phyloP scores from a whole-genome alignment of 2,797 vertebrate species.

The Apodemus agrarius region DNA sequence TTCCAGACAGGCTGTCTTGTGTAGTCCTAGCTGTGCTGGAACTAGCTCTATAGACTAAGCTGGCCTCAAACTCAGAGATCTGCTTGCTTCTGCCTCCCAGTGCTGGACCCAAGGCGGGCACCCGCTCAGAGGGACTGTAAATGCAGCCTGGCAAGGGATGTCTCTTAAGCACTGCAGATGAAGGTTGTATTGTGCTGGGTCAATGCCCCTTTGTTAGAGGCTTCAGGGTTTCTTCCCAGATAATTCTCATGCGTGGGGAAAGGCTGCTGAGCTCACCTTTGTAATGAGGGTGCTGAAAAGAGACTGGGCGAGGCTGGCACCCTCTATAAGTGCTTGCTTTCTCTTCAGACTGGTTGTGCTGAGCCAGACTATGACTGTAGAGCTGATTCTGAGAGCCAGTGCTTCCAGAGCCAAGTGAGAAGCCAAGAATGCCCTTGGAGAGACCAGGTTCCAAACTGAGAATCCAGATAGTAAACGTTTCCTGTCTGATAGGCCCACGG shows the following conservation, averaged over 20 bases:
- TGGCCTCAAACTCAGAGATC: background rate
- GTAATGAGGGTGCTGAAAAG: conserved; percentile 51
- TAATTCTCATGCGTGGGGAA: conserved; percentile 39
- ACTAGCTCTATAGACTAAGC: background rate
- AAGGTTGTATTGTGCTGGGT: conserved; percentile 54
- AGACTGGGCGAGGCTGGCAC: background rate
- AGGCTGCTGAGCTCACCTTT: background rate
- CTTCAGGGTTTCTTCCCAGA: conserved; percentile 33
- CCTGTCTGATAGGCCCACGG: background rate
- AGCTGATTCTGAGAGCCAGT: background rate
- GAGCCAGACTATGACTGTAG: background rate
- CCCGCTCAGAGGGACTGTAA: background rate
- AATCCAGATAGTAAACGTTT: background rate
- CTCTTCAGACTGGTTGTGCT: background rate
- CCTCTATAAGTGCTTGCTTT: background rate
- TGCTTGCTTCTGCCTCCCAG: background rate
- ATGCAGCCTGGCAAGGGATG: background rate
- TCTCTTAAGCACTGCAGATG: conserved; percentile 47
- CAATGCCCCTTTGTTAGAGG: conserved; percentile 71
- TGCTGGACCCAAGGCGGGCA: background rate
- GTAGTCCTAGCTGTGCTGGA: background rate
- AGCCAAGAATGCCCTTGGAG: background rate
- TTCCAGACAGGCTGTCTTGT: background rate
- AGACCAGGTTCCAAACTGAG: background rate
- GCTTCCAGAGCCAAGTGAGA: background rate